Evolutionary conservation across 2,888 invertebrate species (phyloP).

Genomic region (Ichneumoninae sp.): DNA sequence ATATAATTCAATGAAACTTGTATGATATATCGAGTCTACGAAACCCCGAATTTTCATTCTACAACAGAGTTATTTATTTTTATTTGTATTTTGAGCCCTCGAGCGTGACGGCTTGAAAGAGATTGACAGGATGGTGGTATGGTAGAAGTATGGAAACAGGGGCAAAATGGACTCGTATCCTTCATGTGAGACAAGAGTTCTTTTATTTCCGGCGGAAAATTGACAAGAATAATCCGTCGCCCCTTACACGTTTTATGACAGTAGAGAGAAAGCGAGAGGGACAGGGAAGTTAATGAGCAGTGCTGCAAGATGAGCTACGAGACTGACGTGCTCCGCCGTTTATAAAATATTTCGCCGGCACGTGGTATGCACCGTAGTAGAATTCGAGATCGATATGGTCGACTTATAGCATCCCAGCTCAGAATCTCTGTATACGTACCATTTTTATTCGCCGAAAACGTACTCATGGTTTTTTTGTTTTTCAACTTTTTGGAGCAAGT

Average conservation of each 20-base stretch:
- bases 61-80: not conserved
- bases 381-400: not conserved
- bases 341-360: not conserved
- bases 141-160: too few relatives aligned
- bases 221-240: too few relatives aligned
- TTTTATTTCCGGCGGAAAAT: too few relatives aligned
- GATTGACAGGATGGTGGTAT: too few relatives aligned
- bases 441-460: not conserved
- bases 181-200: too few relatives aligned
- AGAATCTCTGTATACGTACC: not conserved
- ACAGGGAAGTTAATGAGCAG: constrained; percentile 1
- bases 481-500: not conserved
- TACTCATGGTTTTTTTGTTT: not conserved
- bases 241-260: not conserved
- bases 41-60: not conserved
- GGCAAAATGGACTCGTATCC: too few relatives aligned
- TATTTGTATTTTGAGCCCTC: not conserved
- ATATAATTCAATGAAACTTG: not conserved
- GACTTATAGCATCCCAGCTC: not conserved
- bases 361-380: not conserved
- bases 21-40: not conserved
- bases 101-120: too few relatives aligned
- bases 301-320: not conserved
- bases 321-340: not conserved
- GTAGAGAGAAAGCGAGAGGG: not conserved